Evolutionary conservation across 2,113 vertebrate species (phyloP), one percentile per base, ranked within the genome.

Genomic region (Xenopus borealis): DNA sequence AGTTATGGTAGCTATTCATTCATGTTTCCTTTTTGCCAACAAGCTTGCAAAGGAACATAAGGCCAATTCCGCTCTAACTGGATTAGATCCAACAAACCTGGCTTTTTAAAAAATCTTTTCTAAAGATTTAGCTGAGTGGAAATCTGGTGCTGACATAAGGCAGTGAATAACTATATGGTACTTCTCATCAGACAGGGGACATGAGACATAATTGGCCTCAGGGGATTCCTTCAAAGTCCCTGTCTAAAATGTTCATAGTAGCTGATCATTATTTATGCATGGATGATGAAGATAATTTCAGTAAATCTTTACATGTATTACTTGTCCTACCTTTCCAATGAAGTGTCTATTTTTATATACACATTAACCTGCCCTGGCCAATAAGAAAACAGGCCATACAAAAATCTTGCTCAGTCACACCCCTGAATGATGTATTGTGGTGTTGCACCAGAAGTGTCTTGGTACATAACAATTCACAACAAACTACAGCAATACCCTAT

Each of bases 21-120:
- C 71, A 55, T 18, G 52, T 62, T 57, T 57, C 27, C 66, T 14
- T 78, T 80, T 74, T 79, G 82, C 75, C 82, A 82, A 87, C 82
- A 71, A 78, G 66, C 82, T 86, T 84, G 85, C 72, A 58, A 80
- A 82, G 84, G 80, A 86, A 72, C 82, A 81, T 75, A 62, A 23
- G 65, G 72, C 62, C 83, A 86, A 86, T 88, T 83, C 84, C 72
- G 80, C 72, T 75, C 61, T 88, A 84, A 86, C 12, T 81, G 83
- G 82, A 82, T 82, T 59, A 0, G 19, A 82, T 81, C 85, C 82
- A 78, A 70, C 72, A 76, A 74, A 40, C 78, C 73, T 44, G 52
- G 72, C 77, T 75, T 72, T 40, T 9, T 78, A 75, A 13, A 73
- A 61, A 66, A 78, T 77, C 55, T 66, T 73, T 69, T 83, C 75